Evolutionary conservation across 2,113 vertebrate genomes (phyloP).

Genomic region (Scomber scombrus): DNA sequence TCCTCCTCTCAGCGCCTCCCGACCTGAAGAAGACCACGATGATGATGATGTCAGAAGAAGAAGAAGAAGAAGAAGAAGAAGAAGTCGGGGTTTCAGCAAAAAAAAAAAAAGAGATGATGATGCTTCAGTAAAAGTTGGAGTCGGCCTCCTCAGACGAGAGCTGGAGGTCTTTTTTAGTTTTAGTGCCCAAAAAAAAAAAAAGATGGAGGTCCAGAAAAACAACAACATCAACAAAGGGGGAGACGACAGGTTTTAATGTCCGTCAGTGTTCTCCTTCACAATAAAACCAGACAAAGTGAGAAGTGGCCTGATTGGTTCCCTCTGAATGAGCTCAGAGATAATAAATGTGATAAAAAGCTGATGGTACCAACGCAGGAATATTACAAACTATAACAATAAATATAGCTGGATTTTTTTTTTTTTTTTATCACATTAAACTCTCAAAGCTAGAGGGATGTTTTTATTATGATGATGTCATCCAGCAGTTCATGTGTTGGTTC

Average conservation of each 20-base stretch:
- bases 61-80: no score
- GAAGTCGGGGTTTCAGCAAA: no score
- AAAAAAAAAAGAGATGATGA: no score
- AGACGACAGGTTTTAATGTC: not conserved
- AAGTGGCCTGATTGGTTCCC: constrained; percentile 16
- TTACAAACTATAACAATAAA: not conserved
- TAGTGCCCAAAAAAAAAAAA: not conserved
- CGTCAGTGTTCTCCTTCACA: constrained; percentile 20
- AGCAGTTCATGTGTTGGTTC: constrained; percentile 31
- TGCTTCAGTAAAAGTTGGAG: no score
- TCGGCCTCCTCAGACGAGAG: constrained; percentile 28
- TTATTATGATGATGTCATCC: constrained; percentile 18
- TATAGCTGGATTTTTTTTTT: not conserved
- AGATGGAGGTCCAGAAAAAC: not conserved
- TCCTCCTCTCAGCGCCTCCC: no score
- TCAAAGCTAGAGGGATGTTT: not conserved
- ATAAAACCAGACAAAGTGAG: not conserved
- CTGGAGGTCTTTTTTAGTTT: not conserved
- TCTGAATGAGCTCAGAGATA: not conserved
- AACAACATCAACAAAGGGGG: not conserved
- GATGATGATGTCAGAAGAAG: no score
- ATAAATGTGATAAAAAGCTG: not conserved
- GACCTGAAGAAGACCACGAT: no score
- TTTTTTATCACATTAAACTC: not conserved
- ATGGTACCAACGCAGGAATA: not conserved